Evolutionary conservation across 1,140 invertebrate species (phyloP), one percentile per base, ranked within the genome.

Genomic region (Brachionus rubens): DNA sequence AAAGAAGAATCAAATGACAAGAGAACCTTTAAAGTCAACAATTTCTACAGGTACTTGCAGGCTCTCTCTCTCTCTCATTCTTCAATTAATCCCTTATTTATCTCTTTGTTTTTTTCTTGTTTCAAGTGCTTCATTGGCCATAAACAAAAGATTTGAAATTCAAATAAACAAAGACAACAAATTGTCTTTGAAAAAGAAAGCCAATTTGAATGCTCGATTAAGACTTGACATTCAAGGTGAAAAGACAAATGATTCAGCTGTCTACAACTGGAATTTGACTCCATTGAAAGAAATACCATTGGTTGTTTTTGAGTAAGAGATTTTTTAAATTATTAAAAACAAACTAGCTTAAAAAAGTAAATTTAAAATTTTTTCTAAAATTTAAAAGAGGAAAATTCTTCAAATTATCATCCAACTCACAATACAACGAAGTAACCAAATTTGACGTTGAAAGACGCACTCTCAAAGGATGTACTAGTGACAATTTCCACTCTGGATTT

Each of bases 141-240:
- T 72, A 40, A 72, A 72, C 26, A 72, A 48, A 54, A 43, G 68
- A 72, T 54, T 72, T 50, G 68, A 72, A 72, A 33, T 72, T 19
- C 50, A 50, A 54, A 21, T 72, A 36, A 72, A 48, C 40, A 48
- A 72, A 54, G 46, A 48, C 6, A 48, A 54, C 19, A 72, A 50
- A 16, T 26, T 72, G 19, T 47, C 68, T 16, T 36, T 72, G 9
- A 72, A 72, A 40, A 72, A 72, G 50, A 72, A 72, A 41, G 68
- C 36, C 24, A 26, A 26, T 36, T 24, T 72, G 26, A 72, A 72
- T 72, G 46, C 28, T 12, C 30, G 68, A 52, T 30, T 54, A 10
- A 72, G 50, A 72, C 28, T 72, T 21, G 36, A 72, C 46, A 41
- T 72, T 19, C 19, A 72, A 28, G 68, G 68, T 4, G 21, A 50